Evolutionary conservation across 2,797 vertebrate species (phyloP).

Genomic region (Muraenolepis orangiensis): DNA sequence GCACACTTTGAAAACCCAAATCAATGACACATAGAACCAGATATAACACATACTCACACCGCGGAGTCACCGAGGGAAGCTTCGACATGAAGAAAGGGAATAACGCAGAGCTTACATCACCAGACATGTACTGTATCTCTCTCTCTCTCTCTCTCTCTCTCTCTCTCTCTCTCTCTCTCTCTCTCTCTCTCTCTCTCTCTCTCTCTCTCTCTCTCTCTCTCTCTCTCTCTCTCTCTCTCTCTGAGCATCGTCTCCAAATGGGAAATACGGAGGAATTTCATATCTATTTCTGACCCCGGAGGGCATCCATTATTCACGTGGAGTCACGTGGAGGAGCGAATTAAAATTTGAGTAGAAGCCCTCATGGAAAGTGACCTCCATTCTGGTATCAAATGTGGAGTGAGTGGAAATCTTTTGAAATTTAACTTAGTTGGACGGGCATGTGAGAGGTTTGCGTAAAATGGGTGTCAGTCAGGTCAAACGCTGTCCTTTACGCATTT

Average conservation of each 20-base stretch:
- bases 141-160: constrained; percentile 79
- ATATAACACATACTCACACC: constrained; percentile 67
- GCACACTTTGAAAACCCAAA: not conserved
- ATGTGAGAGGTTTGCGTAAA: constrained; percentile 58
- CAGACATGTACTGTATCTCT: constrained; percentile 74
- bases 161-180: constrained; percentile 79
- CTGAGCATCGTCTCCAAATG: constrained; percentile 85
- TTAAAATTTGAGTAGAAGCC: constrained; percentile 90
- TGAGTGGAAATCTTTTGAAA: constrained; percentile 66
- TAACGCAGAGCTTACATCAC: constrained; percentile 52
- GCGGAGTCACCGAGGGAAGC: constrained; percentile 46
- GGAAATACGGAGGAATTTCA: constrained; percentile 81
- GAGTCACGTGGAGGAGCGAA: constrained; percentile 86
- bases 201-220: constrained; percentile 79
- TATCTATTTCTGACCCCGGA: constrained; percentile 87
- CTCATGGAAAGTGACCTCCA: constrained; percentile 76
- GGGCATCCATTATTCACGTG: constrained; percentile 94
- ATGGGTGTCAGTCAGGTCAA: constrained; percentile 55
- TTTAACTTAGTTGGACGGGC: constrained; percentile 58
- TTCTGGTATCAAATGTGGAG: constrained; percentile 65
- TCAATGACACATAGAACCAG: not conserved
- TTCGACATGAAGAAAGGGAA: constrained; percentile 56
- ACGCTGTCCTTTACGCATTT: constrained; percentile 47
- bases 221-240: constrained; percentile 79
- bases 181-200: constrained; percentile 79